Base-by-base conservation (phyloP, 1,140 invertebrate genomes). In the Neuroterus valhalla region DNA sequence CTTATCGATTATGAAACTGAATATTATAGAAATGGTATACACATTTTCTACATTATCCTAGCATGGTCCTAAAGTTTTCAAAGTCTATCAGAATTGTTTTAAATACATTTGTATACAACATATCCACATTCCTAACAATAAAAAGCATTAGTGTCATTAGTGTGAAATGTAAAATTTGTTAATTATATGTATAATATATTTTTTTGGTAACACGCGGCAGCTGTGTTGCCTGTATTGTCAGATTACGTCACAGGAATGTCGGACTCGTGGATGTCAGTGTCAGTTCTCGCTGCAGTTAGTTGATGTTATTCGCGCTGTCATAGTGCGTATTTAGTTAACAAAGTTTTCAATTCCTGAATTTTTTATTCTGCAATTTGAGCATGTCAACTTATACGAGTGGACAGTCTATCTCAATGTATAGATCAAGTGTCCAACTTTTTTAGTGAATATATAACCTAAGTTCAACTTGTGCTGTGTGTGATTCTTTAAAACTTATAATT, bases 341-440 rank as follows among this genome's bases (percentile, higher is more conserved):
- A 15, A 15, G 2, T 26, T 62, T 38, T 62, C 15, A 31, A 38
- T 4, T 31, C 11, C n/a, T 15, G 14, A 4, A 62, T 17, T 62
- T 15, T 62, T 62, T 31, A 62, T 12, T 62, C 23, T 15, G 31
- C 2, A 26, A 26, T 38, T 38, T 62, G n/a, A 62, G 2, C 2
- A 62, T 62, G 55, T 15, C 55, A 26, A 62, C n/a, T 31, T 62
- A 3, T n/a, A 62, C 21, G 4, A 62, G 55, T 62, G 31, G 55
- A 38, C 55, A 62, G 31, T 62, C 6, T 15, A 31, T 23, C 26
- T 62, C 23, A 14, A 23, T 5, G 26, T n/a, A 62, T 62, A 26
- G 21, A 55, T 23, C 14, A 55, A 55, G 23, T 62, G 55, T 62
- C 31, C 26, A 14, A 62, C 0, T 62, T 31, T 62, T 12, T 21